Percentiles rank a stretch among this genome's conserved stretches.
These are phyloP conservation scores for Triplophysa siluroides DNA, from an alignment of 2,113 vertebrate species.

Conservation along the genomic window DNA sequence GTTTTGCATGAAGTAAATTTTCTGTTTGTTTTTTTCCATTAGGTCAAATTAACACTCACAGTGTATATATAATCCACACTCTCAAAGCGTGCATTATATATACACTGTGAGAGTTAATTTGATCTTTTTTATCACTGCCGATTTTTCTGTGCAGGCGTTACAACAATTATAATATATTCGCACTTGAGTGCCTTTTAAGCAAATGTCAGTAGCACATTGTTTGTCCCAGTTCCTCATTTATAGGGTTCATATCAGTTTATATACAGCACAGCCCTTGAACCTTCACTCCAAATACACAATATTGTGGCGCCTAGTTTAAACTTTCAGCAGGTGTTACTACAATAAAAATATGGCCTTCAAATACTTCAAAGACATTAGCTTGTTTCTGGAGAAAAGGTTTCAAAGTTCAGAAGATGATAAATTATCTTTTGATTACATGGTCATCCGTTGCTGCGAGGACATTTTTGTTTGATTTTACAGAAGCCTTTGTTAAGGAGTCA, in stretches of 20 bases:
- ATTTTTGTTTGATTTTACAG: neutral
- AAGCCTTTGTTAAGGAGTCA: slow-evolving; percentile 15
- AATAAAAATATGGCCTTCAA: slow-evolving; percentile 59
- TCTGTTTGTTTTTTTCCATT: neutral
- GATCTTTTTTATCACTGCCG: no score
- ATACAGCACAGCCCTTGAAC: neutral
- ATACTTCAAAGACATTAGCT: slow-evolving; percentile 29
- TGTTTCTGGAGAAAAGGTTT: slow-evolving; percentile 52
- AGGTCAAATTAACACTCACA: no score
- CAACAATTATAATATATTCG: neutral
- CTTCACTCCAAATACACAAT: neutral
- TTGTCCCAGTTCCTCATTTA: neutral
- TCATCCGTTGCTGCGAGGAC: neutral
- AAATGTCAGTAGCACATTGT: slow-evolving; percentile 19
- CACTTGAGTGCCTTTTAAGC: neutral
- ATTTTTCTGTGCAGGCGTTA: neutral
- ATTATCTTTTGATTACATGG: neutral
- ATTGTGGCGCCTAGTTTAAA: neutral
- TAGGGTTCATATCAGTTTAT: slow-evolving; percentile 22
- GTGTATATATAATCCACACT: no score
- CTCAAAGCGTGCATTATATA: no score
- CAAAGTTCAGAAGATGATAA: slow-evolving; percentile 70
- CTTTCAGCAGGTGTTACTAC: slow-evolving; percentile 63
- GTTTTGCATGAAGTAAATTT: neutral
- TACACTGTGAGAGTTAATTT: no score